A percentile compares a stretch with the other conserved stretches of the same genome.
Evolutionary conservation across 2,113 vertebrate genomes (phyloP).

Genomic region (Eupsittula cactorum): DNA sequence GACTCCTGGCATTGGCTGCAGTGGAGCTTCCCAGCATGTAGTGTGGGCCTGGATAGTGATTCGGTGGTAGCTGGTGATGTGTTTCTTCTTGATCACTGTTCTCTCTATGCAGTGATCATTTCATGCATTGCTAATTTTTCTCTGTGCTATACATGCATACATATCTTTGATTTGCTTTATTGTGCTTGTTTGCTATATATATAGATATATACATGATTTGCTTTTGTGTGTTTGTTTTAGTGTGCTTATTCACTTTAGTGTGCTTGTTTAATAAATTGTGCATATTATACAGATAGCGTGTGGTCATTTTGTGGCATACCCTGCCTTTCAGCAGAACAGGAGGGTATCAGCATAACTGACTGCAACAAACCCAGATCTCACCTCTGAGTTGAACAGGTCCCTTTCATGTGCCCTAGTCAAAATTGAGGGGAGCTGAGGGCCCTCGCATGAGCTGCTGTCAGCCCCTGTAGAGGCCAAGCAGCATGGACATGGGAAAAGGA

Average conservation of each 20-base stretch:
- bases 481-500: neutral
- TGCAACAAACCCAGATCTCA: neutral
- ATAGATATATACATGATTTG: neutral
- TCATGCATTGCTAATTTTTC: neutral
- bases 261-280: neutral
- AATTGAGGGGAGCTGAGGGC: neutral
- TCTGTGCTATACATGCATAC: neutral
- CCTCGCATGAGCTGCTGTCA: rapidly evolving
- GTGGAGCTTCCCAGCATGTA: neutral
- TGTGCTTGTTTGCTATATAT: neutral
- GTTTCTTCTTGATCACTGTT: neutral
- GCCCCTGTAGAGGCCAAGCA: no score
- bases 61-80: neutral
- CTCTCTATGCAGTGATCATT: neutral
- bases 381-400: neutral
- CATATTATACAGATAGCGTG: neutral
- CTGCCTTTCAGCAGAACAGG: neutral
- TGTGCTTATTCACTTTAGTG: neutral
- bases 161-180: neutral
- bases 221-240: neutral
- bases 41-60: neutral
- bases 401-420: neutral
- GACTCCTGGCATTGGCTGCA: neutral
- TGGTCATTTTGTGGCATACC: neutral
- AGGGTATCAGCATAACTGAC: neutral